phyloP scores from a whole-genome alignment of 2,113 vertebrate species.

The Campylorhamphus procurvoides region DNA sequence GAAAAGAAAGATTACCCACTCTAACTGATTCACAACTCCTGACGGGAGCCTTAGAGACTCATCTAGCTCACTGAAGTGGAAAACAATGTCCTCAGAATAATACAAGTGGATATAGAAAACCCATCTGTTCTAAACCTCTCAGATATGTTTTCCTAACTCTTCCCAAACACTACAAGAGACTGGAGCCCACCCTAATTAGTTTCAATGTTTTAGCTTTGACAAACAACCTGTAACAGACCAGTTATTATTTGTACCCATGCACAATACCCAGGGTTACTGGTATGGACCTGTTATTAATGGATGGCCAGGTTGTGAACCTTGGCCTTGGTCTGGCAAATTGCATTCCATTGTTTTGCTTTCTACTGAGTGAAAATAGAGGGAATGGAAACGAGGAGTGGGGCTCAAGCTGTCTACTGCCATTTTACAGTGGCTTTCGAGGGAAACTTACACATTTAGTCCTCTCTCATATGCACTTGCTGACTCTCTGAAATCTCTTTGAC shows the following conservation, averaged over 20 bases:
- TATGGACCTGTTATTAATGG: neutral
- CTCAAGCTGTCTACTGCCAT: neutral
- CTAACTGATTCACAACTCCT: neutral
- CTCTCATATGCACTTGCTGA: constrained; percentile 76
- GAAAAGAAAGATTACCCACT: neutral
- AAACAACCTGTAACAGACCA: neutral
- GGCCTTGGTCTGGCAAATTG: neutral
- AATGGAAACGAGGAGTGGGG: neutral
- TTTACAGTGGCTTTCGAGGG: neutral
- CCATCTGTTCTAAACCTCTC: neutral
- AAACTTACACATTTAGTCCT: constrained; percentile 77
- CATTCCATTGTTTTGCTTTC: neutral
- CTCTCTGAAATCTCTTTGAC: constrained; percentile 73
- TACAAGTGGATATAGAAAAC: neutral
- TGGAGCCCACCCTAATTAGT: neutral
- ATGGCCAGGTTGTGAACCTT: neutral
- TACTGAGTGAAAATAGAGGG: neutral
- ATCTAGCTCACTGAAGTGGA: neutral
- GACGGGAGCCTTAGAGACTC: neutral
- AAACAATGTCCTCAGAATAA: neutral
- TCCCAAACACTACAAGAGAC: neutral
- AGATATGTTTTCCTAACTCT: accelerated
- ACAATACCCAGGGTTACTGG: neutral
- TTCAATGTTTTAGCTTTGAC: neutral
- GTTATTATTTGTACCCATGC: neutral